Evolutionary conservation across 2,888 invertebrate species (phyloP), one percentile per base, ranked within the genome.

Genomic region (Isoperla grammatica): DNA sequence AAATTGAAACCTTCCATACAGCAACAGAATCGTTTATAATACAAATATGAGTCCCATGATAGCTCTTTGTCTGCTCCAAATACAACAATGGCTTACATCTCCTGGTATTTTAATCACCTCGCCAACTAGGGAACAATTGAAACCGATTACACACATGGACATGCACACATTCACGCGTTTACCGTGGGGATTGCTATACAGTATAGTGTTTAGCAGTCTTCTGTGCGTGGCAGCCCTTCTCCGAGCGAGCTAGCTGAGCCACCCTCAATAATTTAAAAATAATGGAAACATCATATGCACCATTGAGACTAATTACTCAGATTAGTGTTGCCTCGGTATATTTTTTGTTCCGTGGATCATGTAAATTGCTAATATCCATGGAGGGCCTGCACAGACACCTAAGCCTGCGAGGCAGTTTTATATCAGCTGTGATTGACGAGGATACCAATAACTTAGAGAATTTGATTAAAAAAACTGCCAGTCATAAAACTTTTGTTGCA

Each of bases 61-160:
- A 53, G 53, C 50, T 53, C 17, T 53, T 53, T 39, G 53, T 53
- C 19, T 20, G 53, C 39, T 20, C 22, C 49, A 23, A 50, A 50
- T 50, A 22, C 35, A 50, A 20, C 49, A 8, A 50, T 50, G 49
- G 49, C 29, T 50, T 50, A 53, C 39, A 13, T 53, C 53, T 53
- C 53, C 17, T 37, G 53, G 53, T 37, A 11, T 53, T 37, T 39
- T 53, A 53, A 53, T 53, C 53, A 53, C 53, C 53, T 53, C 15
- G 22, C 39, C 53, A 53, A 53, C 53, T 53, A 53, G 53, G 53
- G 53, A 53, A 53, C 53, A 53, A 53, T 53, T 53, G 53, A 50
- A 35, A 50, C n/a, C 49, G 29, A 50, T 50, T 50, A 35, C 46
- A 22, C 46, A 46, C 46, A 22, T 46, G 46, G 22, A 22, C 22